phyloP scores from a whole-genome alignment of 2,113 vertebrate species.

The Sclerurus mexicanus region DNA sequence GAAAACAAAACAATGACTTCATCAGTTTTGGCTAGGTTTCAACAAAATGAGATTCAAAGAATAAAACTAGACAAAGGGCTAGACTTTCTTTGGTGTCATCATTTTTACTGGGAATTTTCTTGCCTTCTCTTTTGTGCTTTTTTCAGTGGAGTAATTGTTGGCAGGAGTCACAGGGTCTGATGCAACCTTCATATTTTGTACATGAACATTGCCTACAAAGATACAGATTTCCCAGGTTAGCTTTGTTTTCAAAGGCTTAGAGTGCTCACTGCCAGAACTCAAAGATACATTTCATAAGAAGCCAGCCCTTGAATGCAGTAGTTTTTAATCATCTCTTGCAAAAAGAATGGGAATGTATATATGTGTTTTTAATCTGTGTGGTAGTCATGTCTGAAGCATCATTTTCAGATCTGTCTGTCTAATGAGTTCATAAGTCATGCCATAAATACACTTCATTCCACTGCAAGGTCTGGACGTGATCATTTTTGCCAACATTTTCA shows the following conservation, averaged over 20 bases:
- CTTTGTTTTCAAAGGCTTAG: constrained; percentile 24
- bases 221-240: constrained; percentile 51
- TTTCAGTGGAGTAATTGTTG: constrained; percentile 49
- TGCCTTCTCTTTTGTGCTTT: constrained; percentile 43
- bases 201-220: constrained; percentile 30
- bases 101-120: constrained; percentile 62
- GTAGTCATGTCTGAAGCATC: constrained; percentile 3
- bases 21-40: constrained; percentile 44
- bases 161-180: constrained; percentile 33
- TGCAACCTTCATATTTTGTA: constrained; percentile 53
- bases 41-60: constrained; percentile 38
- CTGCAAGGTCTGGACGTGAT: neutral
- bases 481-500: neutral
- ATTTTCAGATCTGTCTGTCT: constrained; percentile 13
- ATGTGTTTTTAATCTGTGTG: neutral
- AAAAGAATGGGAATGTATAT: neutral
- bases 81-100: constrained; percentile 67
- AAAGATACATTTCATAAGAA: constrained; percentile 10
- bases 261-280: neutral
- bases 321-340: neutral
- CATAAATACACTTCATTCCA: neutral
- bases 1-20: constrained; percentile 66
- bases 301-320: neutral
- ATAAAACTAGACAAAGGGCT: constrained; percentile 62
- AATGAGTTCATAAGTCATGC: neutral